Evolutionary conservation across 2,113 vertebrate species (phyloP), one percentile per base, ranked within the genome.

Genomic region (Probosciger aterrimus): DNA sequence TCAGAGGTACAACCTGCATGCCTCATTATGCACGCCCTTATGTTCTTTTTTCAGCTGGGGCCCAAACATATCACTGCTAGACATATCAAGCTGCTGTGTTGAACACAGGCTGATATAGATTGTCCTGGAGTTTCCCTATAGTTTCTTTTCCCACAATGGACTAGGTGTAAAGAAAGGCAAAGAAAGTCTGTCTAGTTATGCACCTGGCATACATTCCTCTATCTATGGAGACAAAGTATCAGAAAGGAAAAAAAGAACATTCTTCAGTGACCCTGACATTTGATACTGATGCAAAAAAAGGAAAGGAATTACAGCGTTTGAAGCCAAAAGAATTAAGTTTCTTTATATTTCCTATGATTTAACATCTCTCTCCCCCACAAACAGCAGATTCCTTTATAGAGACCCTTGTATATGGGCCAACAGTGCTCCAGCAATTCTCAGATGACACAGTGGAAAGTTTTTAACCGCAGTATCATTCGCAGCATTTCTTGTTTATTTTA

Each of bases 211-310:
- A 78, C 88, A 94, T 96, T 91, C 94, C 77, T 95, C 43, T 88
- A 82, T 50, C 78, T 43, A 3, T 28, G 52, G 86, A 92, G 88
- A 97, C 93, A 92, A 92, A 92, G 77, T 92, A 95, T 93, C 93
- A 65, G 65, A 94, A 86, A 63, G 39, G 43, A 22, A 65, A 91
- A 86, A 87, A 92, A 73, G 64, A 89, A 37, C 70, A 75, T 96
- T 96, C 93, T 95, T 88, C 93, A 95, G 92, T 77, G 87, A 95
- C 93, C 96, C 93, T 96, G 97, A 96, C 86, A 95, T 88, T 91
- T 92, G 93, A 95, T 96, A 95, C 77, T 85, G 86, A 96, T 91
- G 91, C 71, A 86, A 94, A 95, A 89, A 91, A 91, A 92, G 62
- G 59, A 95, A 89, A 96, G 82, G 86, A 94, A 88, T 80, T 77